A percentile compares a stretch with the other conserved stretches of the same genome.
Evolutionary conservation across 2,797 vertebrate genomes (phyloP).

Genomic region (Gallinago nigripennis): DNA sequence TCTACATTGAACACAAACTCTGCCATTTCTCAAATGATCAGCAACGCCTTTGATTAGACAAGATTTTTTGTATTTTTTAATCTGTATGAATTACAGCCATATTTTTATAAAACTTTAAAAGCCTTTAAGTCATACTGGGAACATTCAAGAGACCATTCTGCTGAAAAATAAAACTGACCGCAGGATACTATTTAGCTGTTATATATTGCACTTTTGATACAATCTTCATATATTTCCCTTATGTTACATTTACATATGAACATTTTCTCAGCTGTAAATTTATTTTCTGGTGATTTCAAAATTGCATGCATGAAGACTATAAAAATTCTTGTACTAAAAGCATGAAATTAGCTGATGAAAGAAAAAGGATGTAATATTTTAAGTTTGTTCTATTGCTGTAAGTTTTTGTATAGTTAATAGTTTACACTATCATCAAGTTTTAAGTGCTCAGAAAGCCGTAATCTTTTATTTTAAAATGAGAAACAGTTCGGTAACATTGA

Average conservation of each 20-base stretch:
- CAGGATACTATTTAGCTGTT: background rate
- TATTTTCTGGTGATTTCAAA: background rate
- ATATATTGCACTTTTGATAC: background rate
- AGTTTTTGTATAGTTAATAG: background rate
- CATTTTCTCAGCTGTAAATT: constrained; percentile 1
- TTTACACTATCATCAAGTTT: background rate
- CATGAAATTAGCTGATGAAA: background rate
- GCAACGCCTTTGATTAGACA: background rate
- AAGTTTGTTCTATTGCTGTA: background rate
- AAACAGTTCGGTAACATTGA: background rate
- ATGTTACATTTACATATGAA: background rate
- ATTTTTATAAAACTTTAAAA: background rate
- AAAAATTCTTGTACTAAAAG: constrained; percentile 27
- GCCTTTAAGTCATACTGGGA: background rate
- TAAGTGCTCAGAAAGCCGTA: background rate
- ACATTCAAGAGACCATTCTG: background rate
- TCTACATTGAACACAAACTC: background rate
- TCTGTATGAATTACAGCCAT: background rate
- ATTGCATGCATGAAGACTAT: background rate
- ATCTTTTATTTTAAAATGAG: background rate
- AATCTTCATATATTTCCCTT: background rate
- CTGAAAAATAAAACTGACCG: background rate
- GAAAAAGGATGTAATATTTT: background rate
- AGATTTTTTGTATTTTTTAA: background rate
- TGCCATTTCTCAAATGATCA: background rate